Evolutionary conservation across 2,888 invertebrate genomes (phyloP).

Genomic region (Nineta flava): DNA sequence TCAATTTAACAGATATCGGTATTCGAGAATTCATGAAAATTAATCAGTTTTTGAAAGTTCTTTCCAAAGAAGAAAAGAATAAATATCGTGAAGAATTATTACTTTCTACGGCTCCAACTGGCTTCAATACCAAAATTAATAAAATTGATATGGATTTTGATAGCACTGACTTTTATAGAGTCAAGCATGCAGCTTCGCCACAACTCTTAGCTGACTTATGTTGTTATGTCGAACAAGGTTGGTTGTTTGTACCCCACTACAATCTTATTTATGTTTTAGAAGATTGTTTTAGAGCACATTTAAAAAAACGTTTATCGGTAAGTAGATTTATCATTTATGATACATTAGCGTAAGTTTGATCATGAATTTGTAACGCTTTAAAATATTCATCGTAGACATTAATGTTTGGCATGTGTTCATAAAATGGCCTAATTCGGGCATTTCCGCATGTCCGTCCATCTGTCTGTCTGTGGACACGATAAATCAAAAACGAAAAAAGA

Average conservation of each 20-base stretch:
- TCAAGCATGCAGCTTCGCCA: constrained; percentile 71
- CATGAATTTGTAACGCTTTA: not conserved
- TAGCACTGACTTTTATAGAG: constrained; percentile 57
- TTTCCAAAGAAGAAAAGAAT: constrained; percentile 50
- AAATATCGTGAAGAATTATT: constrained; percentile 40
- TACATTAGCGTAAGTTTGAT: constrained; percentile 20
- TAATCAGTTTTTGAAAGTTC: constrained; percentile 51
- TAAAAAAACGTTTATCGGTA: constrained; percentile 54
- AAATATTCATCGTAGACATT: too few species aligned
- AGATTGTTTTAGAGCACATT: constrained; percentile 52
- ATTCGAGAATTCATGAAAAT: constrained; percentile 47
- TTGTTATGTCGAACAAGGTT: constrained; percentile 66
- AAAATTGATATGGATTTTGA: constrained; percentile 37
- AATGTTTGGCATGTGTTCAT: too few species aligned
- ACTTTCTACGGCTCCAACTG: constrained; percentile 39
- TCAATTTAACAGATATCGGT: constrained; percentile 42
- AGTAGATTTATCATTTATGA: constrained; percentile 76
- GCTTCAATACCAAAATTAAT: too few species aligned
- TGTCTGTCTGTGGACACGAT: too few species aligned
- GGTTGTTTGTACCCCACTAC: constrained; percentile 70
- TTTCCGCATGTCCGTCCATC: too few species aligned
- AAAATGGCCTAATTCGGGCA: too few species aligned
- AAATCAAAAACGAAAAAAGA: too few species aligned
- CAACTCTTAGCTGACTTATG: constrained; percentile 66
- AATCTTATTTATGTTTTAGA: constrained; percentile 76